These are phyloP conservation scores for Eulemur mongoz DNA, from an alignment of 2,797 vertebrate species.

Conservation along the genomic window DNA sequence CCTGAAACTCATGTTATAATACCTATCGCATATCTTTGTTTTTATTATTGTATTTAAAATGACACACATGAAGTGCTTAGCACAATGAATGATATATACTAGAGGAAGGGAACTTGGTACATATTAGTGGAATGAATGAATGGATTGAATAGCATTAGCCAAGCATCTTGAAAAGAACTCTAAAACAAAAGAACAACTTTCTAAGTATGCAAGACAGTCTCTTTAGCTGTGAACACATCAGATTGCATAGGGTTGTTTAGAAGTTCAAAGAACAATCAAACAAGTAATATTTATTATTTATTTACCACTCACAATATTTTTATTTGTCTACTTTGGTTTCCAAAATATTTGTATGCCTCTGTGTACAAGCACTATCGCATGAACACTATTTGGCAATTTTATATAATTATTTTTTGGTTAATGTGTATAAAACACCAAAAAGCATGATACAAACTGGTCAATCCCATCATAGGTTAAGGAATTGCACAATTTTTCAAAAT, in stretches of 20 bases:
- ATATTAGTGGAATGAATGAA: not conserved
- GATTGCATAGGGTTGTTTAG: not conserved
- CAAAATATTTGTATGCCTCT: not conserved
- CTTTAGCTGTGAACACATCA: not conserved
- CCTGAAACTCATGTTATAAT: not conserved
- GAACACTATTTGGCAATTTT: not conserved
- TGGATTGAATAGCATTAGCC: not conserved
- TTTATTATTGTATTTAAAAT: not conserved
- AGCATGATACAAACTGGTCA: not conserved
- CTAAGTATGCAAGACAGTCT: not conserved
- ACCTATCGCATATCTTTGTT: not conserved
- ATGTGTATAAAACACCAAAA: not conserved
- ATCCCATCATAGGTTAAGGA: not conserved
- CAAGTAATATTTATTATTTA: not conserved
- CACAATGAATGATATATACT: not conserved
- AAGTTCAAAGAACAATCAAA: not conserved
- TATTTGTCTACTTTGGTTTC: not conserved
- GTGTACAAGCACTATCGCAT: not conserved
- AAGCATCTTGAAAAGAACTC: not conserved
- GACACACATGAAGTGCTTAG: not conserved
- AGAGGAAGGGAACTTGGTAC: not conserved
- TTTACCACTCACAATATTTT: not conserved
- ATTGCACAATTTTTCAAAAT: not conserved
- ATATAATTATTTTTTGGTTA: not conserved
- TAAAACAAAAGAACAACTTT: not conserved